Base-by-base conservation (phyloP, 2,888 invertebrate species). In the Sycophila texana region DNA sequence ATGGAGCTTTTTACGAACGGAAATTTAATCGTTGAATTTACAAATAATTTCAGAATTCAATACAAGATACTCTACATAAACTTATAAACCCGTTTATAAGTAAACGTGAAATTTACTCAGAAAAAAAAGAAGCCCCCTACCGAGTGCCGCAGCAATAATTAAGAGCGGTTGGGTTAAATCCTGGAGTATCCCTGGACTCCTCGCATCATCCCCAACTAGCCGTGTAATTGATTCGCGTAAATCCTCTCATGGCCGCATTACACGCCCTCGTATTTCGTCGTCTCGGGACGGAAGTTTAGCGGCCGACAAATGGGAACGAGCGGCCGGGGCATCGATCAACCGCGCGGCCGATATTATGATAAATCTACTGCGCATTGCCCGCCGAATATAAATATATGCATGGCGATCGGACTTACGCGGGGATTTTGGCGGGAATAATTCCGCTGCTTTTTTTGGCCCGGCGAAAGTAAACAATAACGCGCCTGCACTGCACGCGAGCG, bases 141-240 rank as follows among this genome's bases (percentile, higher is more conserved):
- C n/a, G n/a, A n/a, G n/a, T n/a, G n/a, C n/a, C n/a, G n/a, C n/a
- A n/a, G n/a, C n/a, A n/a, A n/a, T n/a, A n/a, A n/a, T n/a, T n/a
- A n/a, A n/a, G n/a, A n/a, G n/a, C 51, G 4, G 20, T 12, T 49
- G 18, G 10, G 16, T 5, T 10, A 5, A 13, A 18, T 16, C 20
- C 10, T 10, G 16, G 57, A 18, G 20, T 51, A 51, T n/a, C 20
- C 2, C 26, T 26, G 26, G 26, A 26, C 26, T 26, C 3, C 26
- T 51, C 13, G 18, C 14, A 49, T 10, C 49, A 16, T 22, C 57
- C 55, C 58, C 49, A 60, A 67, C 66, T 18, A 70, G 61, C 22
- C 55, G 63, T 70, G 26, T 65, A 76, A 71, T 76, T 76, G 65
- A 65, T 70, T 76, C 70, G 13, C 20, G 60, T 70, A 76, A 76